These are phyloP conservation scores for Aulostomus chinensis DNA, from an alignment of 2,797 vertebrate species.

Conservation along the genomic window DNA sequence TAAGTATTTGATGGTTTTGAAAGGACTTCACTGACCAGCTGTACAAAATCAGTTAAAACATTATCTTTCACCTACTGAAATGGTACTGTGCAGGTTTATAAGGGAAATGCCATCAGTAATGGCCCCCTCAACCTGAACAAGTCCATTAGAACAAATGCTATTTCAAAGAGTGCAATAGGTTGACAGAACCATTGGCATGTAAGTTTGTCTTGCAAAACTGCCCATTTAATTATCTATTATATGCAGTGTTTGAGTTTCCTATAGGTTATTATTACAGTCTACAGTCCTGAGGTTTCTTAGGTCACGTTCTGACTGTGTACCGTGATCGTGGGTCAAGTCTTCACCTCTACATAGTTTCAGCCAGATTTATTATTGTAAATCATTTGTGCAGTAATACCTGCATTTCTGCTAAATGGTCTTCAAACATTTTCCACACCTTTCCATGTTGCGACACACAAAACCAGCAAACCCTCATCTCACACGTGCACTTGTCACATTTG, in stretches of 20 bases:
- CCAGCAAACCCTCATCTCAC: slow-evolving; percentile 25
- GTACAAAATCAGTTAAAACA: too few relatives aligned
- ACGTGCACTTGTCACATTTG: slow-evolving; percentile 39
- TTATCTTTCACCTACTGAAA: neutral
- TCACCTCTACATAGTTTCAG: neutral
- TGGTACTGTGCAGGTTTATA: neutral
- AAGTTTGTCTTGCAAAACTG: neutral
- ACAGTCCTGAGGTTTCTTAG: neutral
- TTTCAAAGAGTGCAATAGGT: neutral
- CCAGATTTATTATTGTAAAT: slow-evolving; percentile 46
- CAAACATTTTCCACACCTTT: slow-evolving; percentile 32
- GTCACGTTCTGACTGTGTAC: neutral
- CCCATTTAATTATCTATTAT: neutral
- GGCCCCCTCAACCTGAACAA: neutral
- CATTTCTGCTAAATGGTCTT: slow-evolving; percentile 64
- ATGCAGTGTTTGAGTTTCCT: neutral
- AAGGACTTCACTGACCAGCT: too few relatives aligned
- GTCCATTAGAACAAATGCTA: neutral
- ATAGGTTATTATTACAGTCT: neutral
- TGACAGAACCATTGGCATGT: neutral
- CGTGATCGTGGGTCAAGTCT: too few relatives aligned
- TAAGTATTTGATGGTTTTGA: too few relatives aligned
- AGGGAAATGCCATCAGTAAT: neutral
- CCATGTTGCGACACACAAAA: slow-evolving; percentile 24
- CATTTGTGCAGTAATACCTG: slow-evolving; percentile 14